phyloP scores from a whole-genome alignment of 2,113 vertebrate genomes.

The Enhydra lutris region DNA sequence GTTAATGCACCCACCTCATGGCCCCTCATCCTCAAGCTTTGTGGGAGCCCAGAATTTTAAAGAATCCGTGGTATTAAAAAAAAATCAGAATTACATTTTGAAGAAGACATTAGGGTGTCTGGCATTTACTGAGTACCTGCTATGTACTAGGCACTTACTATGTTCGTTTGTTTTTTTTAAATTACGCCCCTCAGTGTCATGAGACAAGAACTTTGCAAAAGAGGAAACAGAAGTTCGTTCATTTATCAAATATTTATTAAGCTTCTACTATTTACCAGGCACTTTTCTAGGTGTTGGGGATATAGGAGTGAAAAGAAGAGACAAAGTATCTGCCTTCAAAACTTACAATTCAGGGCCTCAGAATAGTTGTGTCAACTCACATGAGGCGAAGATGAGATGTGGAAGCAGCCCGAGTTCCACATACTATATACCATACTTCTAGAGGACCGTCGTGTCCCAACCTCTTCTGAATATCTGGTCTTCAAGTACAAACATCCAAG shows the following conservation, averaged over 20 bases:
- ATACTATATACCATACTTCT: background rate
- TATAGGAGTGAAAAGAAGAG: background rate
- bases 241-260: background rate
- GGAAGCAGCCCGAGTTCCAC: background rate
- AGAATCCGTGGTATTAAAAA: background rate
- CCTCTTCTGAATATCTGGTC: background rate
- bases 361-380: background rate
- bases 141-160: background rate
- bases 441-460: background rate
- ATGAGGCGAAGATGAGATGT: background rate
- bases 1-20: background rate
- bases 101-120: background rate
- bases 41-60: background rate
- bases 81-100: background rate
- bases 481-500: background rate
- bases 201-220: conserved; percentile 13
- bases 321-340: background rate
- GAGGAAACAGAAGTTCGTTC: background rate
- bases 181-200: background rate
- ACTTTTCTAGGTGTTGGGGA: background rate
- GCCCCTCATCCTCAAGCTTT: background rate
- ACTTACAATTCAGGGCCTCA: background rate
- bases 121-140: background rate
- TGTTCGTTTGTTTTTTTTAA: background rate
- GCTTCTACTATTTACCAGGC: background rate